Conservation (phyloP, 2,888 invertebrate genomes). For the Choristoneura rosaceana region DNA sequence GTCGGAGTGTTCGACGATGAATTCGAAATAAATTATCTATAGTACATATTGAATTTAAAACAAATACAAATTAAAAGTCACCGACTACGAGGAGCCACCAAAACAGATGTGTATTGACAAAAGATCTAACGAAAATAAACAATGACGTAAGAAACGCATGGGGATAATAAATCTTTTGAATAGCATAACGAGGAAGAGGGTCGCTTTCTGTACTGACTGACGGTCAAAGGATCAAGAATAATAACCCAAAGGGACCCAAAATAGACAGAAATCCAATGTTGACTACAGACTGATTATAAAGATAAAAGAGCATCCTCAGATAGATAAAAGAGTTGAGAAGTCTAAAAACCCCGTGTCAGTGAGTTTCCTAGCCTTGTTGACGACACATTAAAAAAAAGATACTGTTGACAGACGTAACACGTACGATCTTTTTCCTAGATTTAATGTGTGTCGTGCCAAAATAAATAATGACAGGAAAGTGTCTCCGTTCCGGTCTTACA, state of each 20-base stretch:
- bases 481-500: conserved; percentile 31
- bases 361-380: not conserved
- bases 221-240: conserved; percentile 34
- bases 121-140: conserved; percentile 67
- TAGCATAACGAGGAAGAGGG: conserved; percentile 46
- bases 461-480: conserved; percentile 32
- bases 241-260: conserved; percentile 14
- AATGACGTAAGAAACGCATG: conserved; percentile 56
- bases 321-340: not conserved
- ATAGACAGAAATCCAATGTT: not conserved
- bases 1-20: not conserved
- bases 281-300: conserved; percentile 17
- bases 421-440: conserved; percentile 4
- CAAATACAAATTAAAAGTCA: conserved; percentile 50
- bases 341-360: not conserved
- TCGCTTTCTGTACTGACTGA: conserved; percentile 34
- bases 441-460: conserved; percentile 19
- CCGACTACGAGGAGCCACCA: conserved; percentile 56
- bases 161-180: conserved; percentile 61
- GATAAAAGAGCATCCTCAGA: not conserved
- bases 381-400: conserved; percentile 5
- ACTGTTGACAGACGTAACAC: conserved; percentile 2
- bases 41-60: conserved; percentile 46
- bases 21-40: not conserved
- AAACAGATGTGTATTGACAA: conserved; percentile 72